A percentile compares a stretch with the other conserved stretches of the same genome.
These are phyloP conservation scores for Meiosimyza decipiens DNA, from an alignment of 2,888 invertebrate species.

Conservation along the genomic window DNA sequence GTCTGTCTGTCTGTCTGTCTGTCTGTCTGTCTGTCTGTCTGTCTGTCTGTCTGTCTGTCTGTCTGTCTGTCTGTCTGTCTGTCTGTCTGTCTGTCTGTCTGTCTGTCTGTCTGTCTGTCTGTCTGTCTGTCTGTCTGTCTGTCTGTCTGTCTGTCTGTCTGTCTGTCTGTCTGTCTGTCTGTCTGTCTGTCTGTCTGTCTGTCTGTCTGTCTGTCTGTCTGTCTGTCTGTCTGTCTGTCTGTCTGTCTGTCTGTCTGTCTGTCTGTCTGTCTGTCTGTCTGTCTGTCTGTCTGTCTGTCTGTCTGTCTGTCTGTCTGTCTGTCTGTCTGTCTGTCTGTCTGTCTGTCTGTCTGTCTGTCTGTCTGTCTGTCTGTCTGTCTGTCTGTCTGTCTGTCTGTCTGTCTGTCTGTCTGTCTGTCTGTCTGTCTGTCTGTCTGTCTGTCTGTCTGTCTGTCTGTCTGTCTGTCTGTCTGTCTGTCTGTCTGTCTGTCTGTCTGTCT, in stretches of 20 bases:
- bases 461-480: slow-evolving; percentile 5
- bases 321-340: slow-evolving; percentile 5
- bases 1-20: slow-evolving; percentile 5
- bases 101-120: slow-evolving; percentile 5
- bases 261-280: slow-evolving; percentile 5
- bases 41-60: slow-evolving; percentile 5
- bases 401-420: background rate
- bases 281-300: slow-evolving; percentile 5
- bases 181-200: slow-evolving; percentile 5
- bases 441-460: slow-evolving; percentile 5
- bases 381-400: background rate
- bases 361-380: background rate
- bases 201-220: slow-evolving; percentile 5
- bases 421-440: background rate
- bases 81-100: slow-evolving; percentile 5
- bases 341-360: slow-evolving; percentile 5
- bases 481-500: slow-evolving; percentile 5
- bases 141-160: slow-evolving; percentile 5
- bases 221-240: slow-evolving; percentile 5
- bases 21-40: slow-evolving; percentile 5
- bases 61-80: slow-evolving; percentile 5
- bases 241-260: slow-evolving; percentile 5
- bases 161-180: slow-evolving; percentile 5
- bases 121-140: slow-evolving; percentile 5
- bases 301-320: slow-evolving; percentile 5